phyloP scores from a whole-genome alignment of 2,113 vertebrate genomes.

The Melanotaenia duboulayi region DNA sequence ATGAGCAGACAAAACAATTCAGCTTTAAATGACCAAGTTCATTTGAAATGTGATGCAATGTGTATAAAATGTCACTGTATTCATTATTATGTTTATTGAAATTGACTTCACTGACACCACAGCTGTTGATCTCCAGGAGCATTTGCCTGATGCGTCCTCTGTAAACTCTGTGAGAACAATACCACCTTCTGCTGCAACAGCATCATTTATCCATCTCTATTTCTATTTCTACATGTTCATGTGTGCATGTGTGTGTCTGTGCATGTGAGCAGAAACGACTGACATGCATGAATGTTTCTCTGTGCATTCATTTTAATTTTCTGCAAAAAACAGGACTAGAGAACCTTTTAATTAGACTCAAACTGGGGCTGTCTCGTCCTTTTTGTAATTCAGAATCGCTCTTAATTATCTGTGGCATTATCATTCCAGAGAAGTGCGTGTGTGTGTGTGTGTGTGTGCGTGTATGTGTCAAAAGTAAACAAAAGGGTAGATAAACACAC shows the following conservation, averaged over 20 bases:
- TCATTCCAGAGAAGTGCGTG: slow-evolving; percentile 37
- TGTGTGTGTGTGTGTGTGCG: slow-evolving; percentile 28
- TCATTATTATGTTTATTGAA: slow-evolving; percentile 1
- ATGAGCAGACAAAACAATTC: not conserved
- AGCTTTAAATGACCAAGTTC: not conserved
- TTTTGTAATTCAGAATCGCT: slow-evolving; percentile 46
- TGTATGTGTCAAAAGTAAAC: slow-evolving; percentile 27
- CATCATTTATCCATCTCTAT: slow-evolving; percentile 13
- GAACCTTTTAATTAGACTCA: slow-evolving; percentile 57
- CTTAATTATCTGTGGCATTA: slow-evolving; percentile 65
- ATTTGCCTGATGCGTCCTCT: not conserved
- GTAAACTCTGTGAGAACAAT: slow-evolving; percentile 14
- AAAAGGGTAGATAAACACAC: slow-evolving; percentile 68
- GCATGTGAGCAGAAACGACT: not conserved
- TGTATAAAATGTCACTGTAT: slow-evolving; percentile 9
- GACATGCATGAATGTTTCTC: slow-evolving; percentile 1
- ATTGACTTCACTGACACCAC: not conserved
- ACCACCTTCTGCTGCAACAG: not conserved
- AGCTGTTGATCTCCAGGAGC: slow-evolving; percentile 1
- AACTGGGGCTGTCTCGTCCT: slow-evolving; percentile 36
- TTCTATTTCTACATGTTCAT: slow-evolving; percentile 1
- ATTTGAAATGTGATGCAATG: not conserved
- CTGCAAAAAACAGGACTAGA: not conserved
- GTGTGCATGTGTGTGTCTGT: not conserved
- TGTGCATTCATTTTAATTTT: slow-evolving; percentile 25